Conservation (phyloP, 2,888 invertebrate species). For the Drosophila differens region DNA sequence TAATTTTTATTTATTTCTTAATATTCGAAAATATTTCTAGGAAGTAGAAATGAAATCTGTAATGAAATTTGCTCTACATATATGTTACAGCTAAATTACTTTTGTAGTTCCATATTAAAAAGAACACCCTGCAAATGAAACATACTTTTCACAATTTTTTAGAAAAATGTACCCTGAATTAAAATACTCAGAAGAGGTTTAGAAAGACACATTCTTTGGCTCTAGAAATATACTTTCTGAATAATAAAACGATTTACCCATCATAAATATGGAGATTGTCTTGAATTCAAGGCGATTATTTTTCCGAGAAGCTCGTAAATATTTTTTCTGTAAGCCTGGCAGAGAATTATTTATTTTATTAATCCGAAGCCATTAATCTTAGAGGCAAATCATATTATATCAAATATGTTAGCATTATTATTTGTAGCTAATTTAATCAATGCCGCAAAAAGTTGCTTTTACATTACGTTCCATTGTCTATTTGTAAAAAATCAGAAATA, state of each 20-base stretch:
- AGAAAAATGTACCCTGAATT: neutral
- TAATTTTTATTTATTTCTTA: neutral
- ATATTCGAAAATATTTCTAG: neutral
- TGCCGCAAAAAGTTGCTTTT: neutral
- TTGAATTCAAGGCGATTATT: too few relatives aligned
- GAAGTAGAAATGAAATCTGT: too few relatives aligned
- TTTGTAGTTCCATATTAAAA: neutral
- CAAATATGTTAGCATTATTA: neutral
- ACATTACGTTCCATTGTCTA: neutral
- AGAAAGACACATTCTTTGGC: neutral
- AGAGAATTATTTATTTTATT: neutral
- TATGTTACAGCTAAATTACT: too few relatives aligned
- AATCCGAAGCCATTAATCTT: neutral
- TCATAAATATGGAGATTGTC: neutral
- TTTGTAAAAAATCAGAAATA: neutral
- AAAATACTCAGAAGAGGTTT: rapidly evolving
- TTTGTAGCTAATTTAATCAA: neutral
- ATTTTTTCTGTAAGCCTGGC: neutral
- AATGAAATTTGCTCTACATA: too few relatives aligned
- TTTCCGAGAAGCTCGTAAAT: neutral
- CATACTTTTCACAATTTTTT: neutral
- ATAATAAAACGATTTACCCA: rapidly evolving
- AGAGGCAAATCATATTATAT: neutral
- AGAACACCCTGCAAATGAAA: neutral
- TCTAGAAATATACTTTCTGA: neutral